These are phyloP conservation scores for Acyrthosiphon pisum DNA, from an alignment of 1,140 invertebrate species.

Conservation along the genomic window DNA sequence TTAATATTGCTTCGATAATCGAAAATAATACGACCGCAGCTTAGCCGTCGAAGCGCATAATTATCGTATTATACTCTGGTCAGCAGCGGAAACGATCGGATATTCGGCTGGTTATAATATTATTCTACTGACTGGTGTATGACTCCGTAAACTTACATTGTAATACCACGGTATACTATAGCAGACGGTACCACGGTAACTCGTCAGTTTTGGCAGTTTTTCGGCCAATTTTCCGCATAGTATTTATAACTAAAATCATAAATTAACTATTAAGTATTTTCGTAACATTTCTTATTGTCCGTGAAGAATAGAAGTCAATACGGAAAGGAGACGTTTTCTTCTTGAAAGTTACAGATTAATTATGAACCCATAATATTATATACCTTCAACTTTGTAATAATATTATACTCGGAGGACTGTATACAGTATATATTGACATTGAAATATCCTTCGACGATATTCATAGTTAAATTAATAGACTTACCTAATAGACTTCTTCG, in stretches of 20 bases:
- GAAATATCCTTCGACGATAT: too few relatives aligned
- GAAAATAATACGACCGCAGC: background rate
- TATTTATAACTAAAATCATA: background rate
- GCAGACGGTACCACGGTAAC: background rate
- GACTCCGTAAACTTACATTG: background rate
- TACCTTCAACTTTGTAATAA: too few relatives aligned
- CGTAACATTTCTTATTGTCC: background rate
- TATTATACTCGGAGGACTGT: too few relatives aligned
- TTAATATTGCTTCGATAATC: background rate
- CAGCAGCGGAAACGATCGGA: background rate
- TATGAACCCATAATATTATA: too few relatives aligned
- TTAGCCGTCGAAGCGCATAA: background rate
- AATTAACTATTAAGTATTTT: background rate
- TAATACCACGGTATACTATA: background rate
- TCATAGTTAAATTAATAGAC: too few relatives aligned
- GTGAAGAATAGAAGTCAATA: background rate
- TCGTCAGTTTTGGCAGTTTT: fast-evolving
- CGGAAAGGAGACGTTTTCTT: background rate
- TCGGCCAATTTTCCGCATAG: background rate
- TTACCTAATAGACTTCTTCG: too few relatives aligned
- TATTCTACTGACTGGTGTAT: background rate
- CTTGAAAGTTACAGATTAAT: too few relatives aligned
- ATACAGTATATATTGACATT: too few relatives aligned
- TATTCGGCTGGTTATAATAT: background rate
- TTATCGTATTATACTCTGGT: background rate